phyloP scores from a whole-genome alignment of 1,140 invertebrate species.

The Pseudomyrmex sp. region DNA sequence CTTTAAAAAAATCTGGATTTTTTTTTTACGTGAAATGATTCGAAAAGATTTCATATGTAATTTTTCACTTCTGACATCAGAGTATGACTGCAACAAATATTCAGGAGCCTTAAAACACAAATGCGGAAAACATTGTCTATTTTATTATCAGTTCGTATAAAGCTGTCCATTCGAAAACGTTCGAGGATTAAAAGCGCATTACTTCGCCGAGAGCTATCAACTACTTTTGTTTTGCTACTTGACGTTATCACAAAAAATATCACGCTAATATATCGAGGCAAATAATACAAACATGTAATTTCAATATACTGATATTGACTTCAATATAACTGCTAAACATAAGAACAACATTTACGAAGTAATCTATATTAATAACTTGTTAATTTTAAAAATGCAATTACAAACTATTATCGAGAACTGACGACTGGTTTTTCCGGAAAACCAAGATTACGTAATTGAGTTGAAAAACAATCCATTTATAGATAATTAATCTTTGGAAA shows the following conservation, averaged over 20 bases:
- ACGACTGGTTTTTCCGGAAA: slow-evolving; percentile 10
- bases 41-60: no score
- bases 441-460: no score
- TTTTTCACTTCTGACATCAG: no score
- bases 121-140: no score
- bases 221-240: slow-evolving; percentile 4
- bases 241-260: not conserved
- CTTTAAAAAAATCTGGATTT: no score
- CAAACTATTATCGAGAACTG: slow-evolving; percentile 4
- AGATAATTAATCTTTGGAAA: slow-evolving; percentile 18
- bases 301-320: not conserved
- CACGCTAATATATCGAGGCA: not conserved
- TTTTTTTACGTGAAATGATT: no score
- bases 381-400: slow-evolving; percentile 25
- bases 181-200: slow-evolving; percentile 17
- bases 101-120: no score
- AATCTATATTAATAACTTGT: slow-evolving; percentile 14
- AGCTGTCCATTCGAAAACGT: not conserved
- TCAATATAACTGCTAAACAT: not conserved
- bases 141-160: no score
- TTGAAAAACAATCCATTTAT: no score
- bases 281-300: not conserved
- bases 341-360: slow-evolving; percentile 6
- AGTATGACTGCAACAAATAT: no score
- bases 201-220: slow-evolving; percentile 17